A percentile compares a stretch with the other conserved stretches of the same genome.
These are phyloP conservation scores for Ditula angustiorana DNA, from an alignment of 2,888 invertebrate genomes.

Conservation along the genomic window DNA sequence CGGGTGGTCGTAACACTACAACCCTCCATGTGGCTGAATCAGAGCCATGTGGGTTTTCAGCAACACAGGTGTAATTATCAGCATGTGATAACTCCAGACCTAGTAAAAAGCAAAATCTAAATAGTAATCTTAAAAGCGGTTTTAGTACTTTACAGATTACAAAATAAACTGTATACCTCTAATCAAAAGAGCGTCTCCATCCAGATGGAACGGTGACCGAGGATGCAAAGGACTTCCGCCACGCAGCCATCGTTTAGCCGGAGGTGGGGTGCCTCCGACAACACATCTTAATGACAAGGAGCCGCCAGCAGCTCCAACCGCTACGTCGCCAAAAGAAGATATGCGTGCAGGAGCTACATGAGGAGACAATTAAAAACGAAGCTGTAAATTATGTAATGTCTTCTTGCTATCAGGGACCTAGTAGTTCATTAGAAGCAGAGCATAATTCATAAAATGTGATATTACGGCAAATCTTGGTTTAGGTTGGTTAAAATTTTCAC, in stretches of 20 bases:
- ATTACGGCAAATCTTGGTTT: no score
- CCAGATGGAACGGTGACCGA: slow-evolving; percentile 87
- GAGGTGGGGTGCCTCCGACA: slow-evolving; percentile 91
- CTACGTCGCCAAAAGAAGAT: slow-evolving; percentile 92
- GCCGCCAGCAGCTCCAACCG: slow-evolving; percentile 89
- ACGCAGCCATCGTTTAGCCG: slow-evolving; percentile 90
- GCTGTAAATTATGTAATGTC: no score
- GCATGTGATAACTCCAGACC: slow-evolving; percentile 89
- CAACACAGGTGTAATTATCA: slow-evolving; percentile 92
- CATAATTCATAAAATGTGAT: no score
- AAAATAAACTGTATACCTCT: slow-evolving; percentile 78
- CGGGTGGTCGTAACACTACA: slow-evolving; percentile 90
- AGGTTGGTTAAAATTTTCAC: no score
- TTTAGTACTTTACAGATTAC: neutral
- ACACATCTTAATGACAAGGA: slow-evolving; percentile 89
- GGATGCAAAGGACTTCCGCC: slow-evolving; percentile 88
- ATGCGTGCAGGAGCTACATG: slow-evolving; percentile 92
- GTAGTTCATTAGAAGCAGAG: no score
- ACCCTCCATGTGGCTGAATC: slow-evolving; percentile 93
- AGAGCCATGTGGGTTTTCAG: slow-evolving; percentile 93
- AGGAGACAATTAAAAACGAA: slow-evolving; percentile 11
- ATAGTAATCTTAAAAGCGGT: no score
- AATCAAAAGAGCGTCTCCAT: slow-evolving; percentile 89
- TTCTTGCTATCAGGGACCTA: no score
- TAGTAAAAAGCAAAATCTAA: slow-evolving; percentile 57